Base-by-base conservation (phyloP, 1,140 invertebrate species). In the Littorina saxatilis region DNA sequence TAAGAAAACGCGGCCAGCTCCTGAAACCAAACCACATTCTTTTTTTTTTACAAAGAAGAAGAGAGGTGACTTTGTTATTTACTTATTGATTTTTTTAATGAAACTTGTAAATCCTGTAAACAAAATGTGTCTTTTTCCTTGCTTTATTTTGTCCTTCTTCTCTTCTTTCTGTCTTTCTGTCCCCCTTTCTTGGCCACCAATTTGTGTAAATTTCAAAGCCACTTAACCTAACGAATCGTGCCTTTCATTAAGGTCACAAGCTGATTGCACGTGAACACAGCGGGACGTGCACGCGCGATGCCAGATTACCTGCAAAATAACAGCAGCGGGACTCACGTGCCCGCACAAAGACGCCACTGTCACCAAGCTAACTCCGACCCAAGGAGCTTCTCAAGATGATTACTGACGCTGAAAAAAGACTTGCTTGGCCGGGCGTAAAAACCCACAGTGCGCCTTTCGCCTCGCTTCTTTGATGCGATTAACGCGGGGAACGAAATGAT, bases 401-500 rank as follows among this genome's bases (percentile, higher is more conserved):
- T 78, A 78, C 37, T 78, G 76, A 58, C 58, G 27, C 58, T 43
- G 35, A 63, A 78, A 63, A n/a, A 66, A 63, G 37, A 63, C 35
- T 55, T 29, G 29, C 70, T 73, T 58, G 40, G 35, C 76, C 35
- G 29, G 35, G 37, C 37, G 76, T 58, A 58, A 58, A n/a, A 78
- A 78, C 52, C 39, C 76, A 58, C 70, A 55, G 76, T 40, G 27
- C 55, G 66, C 58, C 58, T 61, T 63, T 78, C 76, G 76, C 55
- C 43, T 78, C 55, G 58, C 40, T 58, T 58, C 35, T 37, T 43
- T 78, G 76, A 78, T 78, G 55, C 58, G 76, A 78, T 78, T 78
- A 78, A 58, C 58, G 27, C 2, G 76, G 74, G 39, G 39, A 78
- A 78, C 55, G 76, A 78, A 78, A 78, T 78, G 52, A 78, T 35